Evolutionary conservation across 2,113 vertebrate genomes (phyloP).

Genomic region (Rhadina sibilatrix): DNA sequence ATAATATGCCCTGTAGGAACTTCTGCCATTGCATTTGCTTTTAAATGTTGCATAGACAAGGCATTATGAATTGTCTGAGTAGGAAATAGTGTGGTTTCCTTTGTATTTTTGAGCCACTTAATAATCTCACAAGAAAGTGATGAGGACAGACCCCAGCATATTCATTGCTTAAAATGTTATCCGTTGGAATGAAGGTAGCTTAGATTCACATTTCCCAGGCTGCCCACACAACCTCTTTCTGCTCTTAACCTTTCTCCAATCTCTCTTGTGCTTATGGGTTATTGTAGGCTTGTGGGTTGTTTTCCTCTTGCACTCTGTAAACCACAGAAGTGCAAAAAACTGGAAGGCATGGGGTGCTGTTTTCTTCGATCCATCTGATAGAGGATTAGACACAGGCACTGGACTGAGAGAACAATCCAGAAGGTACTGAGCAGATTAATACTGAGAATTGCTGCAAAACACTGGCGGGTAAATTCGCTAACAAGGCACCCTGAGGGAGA

Average conservation of each 20-base stretch:
- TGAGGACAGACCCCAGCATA: not conserved
- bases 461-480: conserved; percentile 4
- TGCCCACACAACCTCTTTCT: not conserved
- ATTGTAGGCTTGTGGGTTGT: not conserved
- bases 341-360: not conserved
- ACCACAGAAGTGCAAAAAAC: not conserved
- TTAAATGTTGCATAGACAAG: not conserved
- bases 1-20: conserved; percentile 30
- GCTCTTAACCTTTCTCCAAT: not conserved
- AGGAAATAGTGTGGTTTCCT: not conserved
- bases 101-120: not conserved
- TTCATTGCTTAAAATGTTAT: not conserved
- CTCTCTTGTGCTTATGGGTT: not conserved
- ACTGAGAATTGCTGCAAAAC: not conserved
- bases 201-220: not conserved
- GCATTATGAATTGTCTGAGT: not conserved
- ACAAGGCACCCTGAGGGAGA: conserved; percentile 5
- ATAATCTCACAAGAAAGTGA: not conserved
- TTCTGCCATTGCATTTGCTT: not conserved
- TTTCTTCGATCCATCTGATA: not conserved
- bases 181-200: not conserved
- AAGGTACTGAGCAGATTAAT: not conserved
- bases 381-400: not conserved
- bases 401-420: conserved; percentile 16
- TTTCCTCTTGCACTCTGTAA: not conserved